Conservation (phyloP, 2,888 invertebrate genomes). For the Bellardia pandia region DNA sequence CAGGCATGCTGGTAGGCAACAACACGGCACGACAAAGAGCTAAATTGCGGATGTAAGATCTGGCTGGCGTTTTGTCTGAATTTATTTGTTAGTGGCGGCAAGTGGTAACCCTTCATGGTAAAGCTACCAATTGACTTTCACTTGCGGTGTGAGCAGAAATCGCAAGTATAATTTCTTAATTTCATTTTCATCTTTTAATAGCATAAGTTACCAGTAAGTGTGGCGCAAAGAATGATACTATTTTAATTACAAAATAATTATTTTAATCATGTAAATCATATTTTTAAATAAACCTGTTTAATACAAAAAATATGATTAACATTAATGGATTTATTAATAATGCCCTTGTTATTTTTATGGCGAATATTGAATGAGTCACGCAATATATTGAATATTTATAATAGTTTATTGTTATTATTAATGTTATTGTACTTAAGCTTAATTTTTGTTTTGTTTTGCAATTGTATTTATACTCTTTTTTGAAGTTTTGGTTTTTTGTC, state of each 20-base stretch:
- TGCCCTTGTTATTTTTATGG: constrained; percentile 22
- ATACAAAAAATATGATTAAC: constrained; percentile 3
- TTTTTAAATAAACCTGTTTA: constrained; percentile 48
- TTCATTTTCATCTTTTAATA: constrained; percentile 30
- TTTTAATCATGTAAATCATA: constrained; percentile 36
- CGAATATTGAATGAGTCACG: constrained; percentile 41
- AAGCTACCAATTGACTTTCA: constrained; percentile 36
- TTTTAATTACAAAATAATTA: background rate
- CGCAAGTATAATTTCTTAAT: constrained; percentile 4
- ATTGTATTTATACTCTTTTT: constrained; percentile 9
- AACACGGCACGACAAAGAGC: background rate
- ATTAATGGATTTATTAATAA: constrained; percentile 4
- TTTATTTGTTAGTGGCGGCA: background rate
- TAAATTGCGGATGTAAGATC: constrained; percentile 36
- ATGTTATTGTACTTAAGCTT: background rate
- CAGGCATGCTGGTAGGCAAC: background rate
- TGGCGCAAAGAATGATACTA: background rate
- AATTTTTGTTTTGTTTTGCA: background rate
- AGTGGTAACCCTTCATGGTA: constrained; percentile 16
- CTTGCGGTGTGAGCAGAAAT: constrained; percentile 28
- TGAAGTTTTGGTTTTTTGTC: background rate
- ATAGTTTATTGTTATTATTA: constrained; percentile 11
- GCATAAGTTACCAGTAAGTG: constrained; percentile 4
- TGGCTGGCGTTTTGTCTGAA: background rate
- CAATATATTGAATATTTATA: constrained; percentile 13